Base-by-base conservation (phyloP, 2,797 vertebrate genomes). In the Anguilla megastoma region DNA sequence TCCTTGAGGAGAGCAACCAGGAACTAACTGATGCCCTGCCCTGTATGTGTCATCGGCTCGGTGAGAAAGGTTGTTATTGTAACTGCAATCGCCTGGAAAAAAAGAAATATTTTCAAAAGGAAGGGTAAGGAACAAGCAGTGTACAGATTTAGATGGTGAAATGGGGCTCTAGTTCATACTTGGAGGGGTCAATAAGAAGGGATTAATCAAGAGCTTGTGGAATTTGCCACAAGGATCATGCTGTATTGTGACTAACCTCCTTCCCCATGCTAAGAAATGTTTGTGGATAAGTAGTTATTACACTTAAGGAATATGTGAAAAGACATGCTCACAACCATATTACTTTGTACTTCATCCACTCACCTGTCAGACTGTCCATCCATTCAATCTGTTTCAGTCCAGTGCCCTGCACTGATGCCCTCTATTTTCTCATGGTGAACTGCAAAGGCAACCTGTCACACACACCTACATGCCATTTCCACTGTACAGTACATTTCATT, bases 41-140 rank as follows among this genome's bases (percentile, higher is more conserved):
- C 98, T 3, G 99, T 3, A 0, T 98, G 96, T 92, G 98, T 98
- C 91, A 99, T 86, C 0, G 98, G 98, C 85, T 99, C 98, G 0
- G 97, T 98, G 91, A 99, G 92, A 87, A 98, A 97, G 90, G 96
- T 97, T 76, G 97, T 97, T 89, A 99, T 93, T 63, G 98, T 99
- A 48, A 99, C 91, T 0, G 97, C 95, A 88, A 99, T 84, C 0
- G 97, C 98, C 98, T 99, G 87, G 90, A 89, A 93, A 90, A 69
- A 91, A 83, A 88, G 3, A 0, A 83, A 71, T 18, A 58, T 21
- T 50, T 83, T 50, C 36, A 24, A 3, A 45, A 83, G 41, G 21
- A 21, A 16, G 14, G 8, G 21, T 8, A 83, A 18, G 3, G 18
- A 54, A 45, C 58, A 12, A 45, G 41, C 27, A 36, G 4, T 21